Evolutionary conservation across 2,113 vertebrate genomes (phyloP), one percentile per base, ranked within the genome.

Genomic region (Charadrius vociferus): DNA sequence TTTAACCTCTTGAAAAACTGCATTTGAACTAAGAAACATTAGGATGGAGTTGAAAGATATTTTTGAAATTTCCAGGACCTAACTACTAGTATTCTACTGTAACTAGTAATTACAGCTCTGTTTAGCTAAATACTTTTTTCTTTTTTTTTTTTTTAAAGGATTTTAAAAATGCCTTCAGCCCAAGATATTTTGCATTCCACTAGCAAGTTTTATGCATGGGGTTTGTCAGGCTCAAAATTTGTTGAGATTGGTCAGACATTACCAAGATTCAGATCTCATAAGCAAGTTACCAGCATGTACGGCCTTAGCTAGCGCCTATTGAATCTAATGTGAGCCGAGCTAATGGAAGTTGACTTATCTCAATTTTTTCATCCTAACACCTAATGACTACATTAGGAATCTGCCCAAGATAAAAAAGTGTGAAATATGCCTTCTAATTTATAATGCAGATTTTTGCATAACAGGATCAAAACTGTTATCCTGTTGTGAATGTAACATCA

Each of bases 371-470:
- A 80, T 85, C 53, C 84, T 93, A 93, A 70, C 94, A 87, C 92
- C 95, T 95, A 94, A 62, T 92, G 87, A 93, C 78, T 97, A 41
- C 67, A 75, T 86, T 90, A 84, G 39, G 80, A 88, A 94, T 95
- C 70, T 78, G 88, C 91, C 89, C 79, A 94, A 96, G 83, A 86
- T 91, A 80, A 90, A 94, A 81, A 92, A 97, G 77, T 95, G 71
- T 95, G 95, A 96, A 74, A 81, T 91, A 89, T 88, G 94, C 50
- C 79, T 96, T 80, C 95, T 96, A 77, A 94, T 97, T 97, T 95
- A 75, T 95, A 96, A 97, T 96, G 93, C 83, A 97, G 94, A 95
- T 97, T 96, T 98, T 96, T 97, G 89, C 96, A 96, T 96, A 97
- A 78, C 94, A 86, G 95, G 89, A 96, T 96, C 95, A 97, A 95